Evolutionary conservation across 2,888 invertebrate genomes (phyloP), one percentile per base, ranked within the genome.

Genomic region (Athrips mouffetella): DNA sequence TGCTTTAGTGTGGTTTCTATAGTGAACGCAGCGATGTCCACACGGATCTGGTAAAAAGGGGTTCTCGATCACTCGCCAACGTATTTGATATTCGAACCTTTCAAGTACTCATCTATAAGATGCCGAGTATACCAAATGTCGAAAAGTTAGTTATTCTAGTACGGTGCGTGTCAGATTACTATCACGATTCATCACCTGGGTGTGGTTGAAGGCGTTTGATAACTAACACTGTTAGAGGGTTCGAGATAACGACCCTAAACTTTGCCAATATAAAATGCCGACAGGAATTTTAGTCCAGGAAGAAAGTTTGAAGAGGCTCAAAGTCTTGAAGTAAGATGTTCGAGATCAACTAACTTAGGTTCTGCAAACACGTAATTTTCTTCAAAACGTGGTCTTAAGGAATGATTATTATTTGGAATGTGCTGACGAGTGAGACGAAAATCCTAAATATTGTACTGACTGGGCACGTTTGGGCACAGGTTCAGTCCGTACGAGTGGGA

Each of bases 401-500:
- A 25, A 25, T 25, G 25, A 25, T 25, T 6, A 25, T 25, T 8
- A 25, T 25, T 23, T 35, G 18, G 48, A 30, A 45, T 39, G 10
- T 29, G 37, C 13, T 30, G 48, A 20, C 44, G 30, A 42, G 37
- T 11, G 44, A 21, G 5, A 10, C 3, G 3, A 30, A 16, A 40
- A 25, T 40, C 15, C 13, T 31, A 11, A 5, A 23, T 25, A 7
- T 41, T 15, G 40, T 21, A 72, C 67, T 77, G 73, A 74, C 61
- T 66, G 71, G 76, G 70, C 66, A 67, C 79, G 67, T 87, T 86
- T 88, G 85, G 84, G 79, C 84, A 67, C 90, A 94, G 96, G 91
- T 93, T 94, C 91, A 95, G 94, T 85, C 96, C 97, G 68, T 96
- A 96, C 90, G 97, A 97, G 91, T 96, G 95, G 95, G 94, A 95